Evolutionary conservation across 2,888 invertebrate genomes (phyloP).

Genomic region (Desoria tigrina): DNA sequence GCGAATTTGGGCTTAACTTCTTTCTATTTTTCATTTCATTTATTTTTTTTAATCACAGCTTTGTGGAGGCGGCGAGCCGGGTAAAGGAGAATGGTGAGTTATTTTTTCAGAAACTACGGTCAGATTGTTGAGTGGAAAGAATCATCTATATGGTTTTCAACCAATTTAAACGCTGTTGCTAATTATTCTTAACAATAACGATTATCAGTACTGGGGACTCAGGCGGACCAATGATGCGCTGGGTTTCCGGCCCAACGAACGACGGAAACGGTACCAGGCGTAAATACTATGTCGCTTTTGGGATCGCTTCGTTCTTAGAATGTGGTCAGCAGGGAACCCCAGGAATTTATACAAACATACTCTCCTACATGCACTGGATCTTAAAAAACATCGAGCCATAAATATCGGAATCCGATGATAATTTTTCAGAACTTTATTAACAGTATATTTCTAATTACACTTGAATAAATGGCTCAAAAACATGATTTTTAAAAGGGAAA

Average conservation of each 20-base stretch:
- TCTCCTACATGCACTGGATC: slow-evolving; percentile 39
- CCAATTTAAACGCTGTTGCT: slow-evolving; percentile 2
- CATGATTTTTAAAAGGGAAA: too few species aligned
- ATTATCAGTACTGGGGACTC: slow-evolving; percentile 22
- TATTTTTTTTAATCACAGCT: slow-evolving; percentile 21
- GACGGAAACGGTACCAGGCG: background rate
- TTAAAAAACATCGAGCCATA: slow-evolving; percentile 12
- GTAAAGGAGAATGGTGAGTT: slow-evolving; percentile 30
- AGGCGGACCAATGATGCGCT: slow-evolving; percentile 27
- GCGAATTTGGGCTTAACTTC: too few species aligned
- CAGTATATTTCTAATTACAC: too few species aligned
- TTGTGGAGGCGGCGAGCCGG: slow-evolving; percentile 32
- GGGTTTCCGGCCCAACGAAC: slow-evolving; percentile 4
- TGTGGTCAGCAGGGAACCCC: slow-evolving; percentile 33
- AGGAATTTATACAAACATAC: slow-evolving; percentile 29
- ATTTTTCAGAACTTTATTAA: background rate
- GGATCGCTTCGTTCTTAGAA: slow-evolving; percentile 28
- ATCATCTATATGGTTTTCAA: background rate
- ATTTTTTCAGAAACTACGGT: background rate
- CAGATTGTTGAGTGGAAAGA: background rate
- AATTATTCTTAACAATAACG: background rate
- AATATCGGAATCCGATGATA: background rate
- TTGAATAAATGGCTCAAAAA: too few species aligned
- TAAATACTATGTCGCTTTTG: slow-evolving; percentile 29
- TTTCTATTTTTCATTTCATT: background rate